Conservation (phyloP, 2,113 vertebrate species). For the Leptobrachium ailaonicum region DNA sequence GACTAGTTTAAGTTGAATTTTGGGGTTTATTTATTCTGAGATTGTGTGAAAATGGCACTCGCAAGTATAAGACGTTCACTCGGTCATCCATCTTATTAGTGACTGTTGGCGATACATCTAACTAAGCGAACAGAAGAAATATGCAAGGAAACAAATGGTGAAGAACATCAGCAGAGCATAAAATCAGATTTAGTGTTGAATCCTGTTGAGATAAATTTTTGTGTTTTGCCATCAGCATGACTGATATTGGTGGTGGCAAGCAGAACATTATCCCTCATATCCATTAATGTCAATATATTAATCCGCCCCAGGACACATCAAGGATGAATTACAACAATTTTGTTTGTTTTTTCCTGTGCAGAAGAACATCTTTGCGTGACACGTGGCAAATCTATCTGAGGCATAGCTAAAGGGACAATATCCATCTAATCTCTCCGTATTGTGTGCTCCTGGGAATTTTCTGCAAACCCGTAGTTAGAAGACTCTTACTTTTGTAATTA, state of each 20-base stretch:
- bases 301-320: conserved; percentile 25
- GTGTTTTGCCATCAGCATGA: conserved; percentile 31
- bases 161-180: conserved; percentile 13
- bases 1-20: no score
- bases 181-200: conserved; percentile 26
- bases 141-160: conserved; percentile 22
- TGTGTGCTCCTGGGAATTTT: not conserved
- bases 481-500: not conserved
- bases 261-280: conserved; percentile 31
- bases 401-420: not conserved
- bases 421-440: conserved; percentile 8
- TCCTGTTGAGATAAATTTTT: conserved; percentile 40
- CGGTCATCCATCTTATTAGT: not conserved
- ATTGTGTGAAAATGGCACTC: no score
- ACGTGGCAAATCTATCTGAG: conserved; percentile 8
- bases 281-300: conserved; percentile 42
- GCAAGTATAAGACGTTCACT: not conserved
- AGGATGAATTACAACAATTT: conserved; percentile 44
- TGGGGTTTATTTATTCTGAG: no score
- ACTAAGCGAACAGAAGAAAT: conserved; percentile 8
- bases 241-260: conserved; percentile 35
- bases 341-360: conserved; percentile 10
- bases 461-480: not conserved
- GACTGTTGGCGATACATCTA: conserved; percentile 2
- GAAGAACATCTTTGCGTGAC: conserved; percentile 13